Evolutionary conservation across 2,113 vertebrate species (phyloP).

Genomic region (Salvator merianae): DNA sequence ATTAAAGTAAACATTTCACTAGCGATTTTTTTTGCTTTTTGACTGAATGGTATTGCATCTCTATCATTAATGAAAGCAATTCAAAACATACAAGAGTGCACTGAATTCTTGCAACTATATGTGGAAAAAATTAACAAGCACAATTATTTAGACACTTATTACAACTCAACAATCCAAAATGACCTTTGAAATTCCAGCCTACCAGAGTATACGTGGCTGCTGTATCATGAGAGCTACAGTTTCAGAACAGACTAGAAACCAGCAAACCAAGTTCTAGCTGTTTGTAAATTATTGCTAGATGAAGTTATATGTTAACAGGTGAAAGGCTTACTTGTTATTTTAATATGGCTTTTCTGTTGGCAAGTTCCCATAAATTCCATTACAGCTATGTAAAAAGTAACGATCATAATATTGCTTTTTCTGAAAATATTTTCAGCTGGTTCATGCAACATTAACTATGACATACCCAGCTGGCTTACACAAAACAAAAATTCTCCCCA

Average conservation of each 20-base stretch:
- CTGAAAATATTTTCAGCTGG: neutral
- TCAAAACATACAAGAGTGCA: neutral
- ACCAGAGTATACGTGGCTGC: constrained; percentile 11
- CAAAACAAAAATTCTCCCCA: neutral
- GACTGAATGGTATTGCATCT: neutral
- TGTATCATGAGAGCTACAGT: neutral
- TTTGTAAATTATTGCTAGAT: constrained; percentile 25
- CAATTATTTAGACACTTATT: neutral
- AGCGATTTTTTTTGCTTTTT: neutral
- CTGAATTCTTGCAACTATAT: neutral
- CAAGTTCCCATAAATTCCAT: neutral
- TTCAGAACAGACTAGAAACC: constrained; percentile 13
- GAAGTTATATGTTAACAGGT: constrained; percentile 16
- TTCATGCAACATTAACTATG: neutral
- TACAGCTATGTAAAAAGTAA: neutral
- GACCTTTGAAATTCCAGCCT: constrained; percentile 42
- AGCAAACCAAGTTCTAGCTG: neutral
- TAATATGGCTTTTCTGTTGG: neutral
- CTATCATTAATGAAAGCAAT: neutral
- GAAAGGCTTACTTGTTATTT: constrained; percentile 13
- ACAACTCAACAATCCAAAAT: constrained; percentile 1
- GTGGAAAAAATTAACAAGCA: neutral
- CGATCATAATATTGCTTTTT: neutral
- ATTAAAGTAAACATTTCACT: neutral
- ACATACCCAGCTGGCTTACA: neutral